Evolutionary conservation across 2,888 invertebrate genomes (phyloP), one percentile per base, ranked within the genome.

Genomic region (Elmis aenea): DNA sequence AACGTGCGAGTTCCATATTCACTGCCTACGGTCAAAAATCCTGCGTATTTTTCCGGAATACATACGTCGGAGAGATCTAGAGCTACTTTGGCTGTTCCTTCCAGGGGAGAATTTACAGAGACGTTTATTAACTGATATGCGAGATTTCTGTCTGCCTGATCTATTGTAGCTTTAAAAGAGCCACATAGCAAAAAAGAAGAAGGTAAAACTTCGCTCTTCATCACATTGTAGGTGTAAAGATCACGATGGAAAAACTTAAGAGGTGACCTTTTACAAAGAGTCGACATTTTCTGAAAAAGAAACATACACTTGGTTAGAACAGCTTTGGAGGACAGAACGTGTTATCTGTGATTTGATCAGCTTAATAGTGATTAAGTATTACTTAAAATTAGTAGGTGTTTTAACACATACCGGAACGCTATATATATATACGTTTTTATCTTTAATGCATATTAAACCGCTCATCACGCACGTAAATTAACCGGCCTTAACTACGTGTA

Each of bases 11-110:
- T 9, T 13, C 9, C 2, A 2, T 44, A 47, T 10, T 67, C 60
- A 29, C 66, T 65, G 8, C 74, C 71, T 8, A 75, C 61, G 24
- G 71, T 73, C 2, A 77, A 49, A 49, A 75, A 76, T 1, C 77
- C 76, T 2, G 61, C 46, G 24, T 67, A 58, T 3, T 44, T 42
- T 5, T 51, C 40, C 1, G 48, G 46, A 11, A 65, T 49, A 18
- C 57, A 45, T 2, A 64, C 51, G 25, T 51, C 45, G 28, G 54
- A 54, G 14, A 10, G 18, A 8, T 37, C 35, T 1, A 60, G 30
- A 6, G 47, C 48, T 10, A 64, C 25, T 13, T 57, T 50, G 3
- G 62, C 42, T 0, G 51, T 54, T 4, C 59, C 60, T n/a, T 47
- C 26, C 3, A 65, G 45, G 2, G 51, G 37, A 2, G 59, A 57